Conservation (phyloP, 1,140 invertebrate genomes). For the Polypedilum pembai region DNA sequence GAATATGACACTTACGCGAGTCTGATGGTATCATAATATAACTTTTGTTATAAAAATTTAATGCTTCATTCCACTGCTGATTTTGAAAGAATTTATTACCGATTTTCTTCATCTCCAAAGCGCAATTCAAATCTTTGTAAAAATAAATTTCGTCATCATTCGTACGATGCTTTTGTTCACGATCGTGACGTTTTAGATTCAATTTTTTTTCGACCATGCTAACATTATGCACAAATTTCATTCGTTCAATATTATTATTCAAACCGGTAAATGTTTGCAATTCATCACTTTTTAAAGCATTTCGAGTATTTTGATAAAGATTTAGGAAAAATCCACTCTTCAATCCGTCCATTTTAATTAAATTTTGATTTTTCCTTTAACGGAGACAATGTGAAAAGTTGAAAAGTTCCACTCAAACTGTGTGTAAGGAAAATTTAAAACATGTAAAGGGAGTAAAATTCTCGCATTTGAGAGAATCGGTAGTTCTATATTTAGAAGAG, state of each 20-base stretch:
- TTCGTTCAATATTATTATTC: slow-evolving; percentile 39
- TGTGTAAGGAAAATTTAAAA: background rate
- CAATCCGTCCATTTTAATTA: background rate
- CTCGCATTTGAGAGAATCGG: background rate
- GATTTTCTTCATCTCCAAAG: slow-evolving; percentile 58
- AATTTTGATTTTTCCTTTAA: background rate
- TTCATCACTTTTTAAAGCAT: slow-evolving; percentile 33
- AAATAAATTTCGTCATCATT: background rate
- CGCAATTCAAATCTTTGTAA: slow-evolving; percentile 34
- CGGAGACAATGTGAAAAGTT: background rate
- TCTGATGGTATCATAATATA: slow-evolving; percentile 55
- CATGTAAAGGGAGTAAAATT: background rate
- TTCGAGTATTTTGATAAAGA: slow-evolving; percentile 33
- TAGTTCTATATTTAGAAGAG: background rate
- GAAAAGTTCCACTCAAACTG: slow-evolving; percentile 11
- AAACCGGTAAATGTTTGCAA: slow-evolving; percentile 33
- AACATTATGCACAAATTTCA: slow-evolving; percentile 39
- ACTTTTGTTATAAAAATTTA: slow-evolving; percentile 65
- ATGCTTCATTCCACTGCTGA: slow-evolving; percentile 64
- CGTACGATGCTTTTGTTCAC: background rate
- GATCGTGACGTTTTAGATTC: slow-evolving; percentile 33
- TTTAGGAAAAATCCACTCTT: slow-evolving; percentile 3
- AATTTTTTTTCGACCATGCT: slow-evolving; percentile 34
- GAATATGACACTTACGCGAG: slow-evolving; percentile 47
- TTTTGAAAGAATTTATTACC: slow-evolving; percentile 73